Evolutionary conservation across 2,888 invertebrate species (phyloP), one percentile per base, ranked within the genome.

Genomic region (Ypsolopha scabrella): DNA sequence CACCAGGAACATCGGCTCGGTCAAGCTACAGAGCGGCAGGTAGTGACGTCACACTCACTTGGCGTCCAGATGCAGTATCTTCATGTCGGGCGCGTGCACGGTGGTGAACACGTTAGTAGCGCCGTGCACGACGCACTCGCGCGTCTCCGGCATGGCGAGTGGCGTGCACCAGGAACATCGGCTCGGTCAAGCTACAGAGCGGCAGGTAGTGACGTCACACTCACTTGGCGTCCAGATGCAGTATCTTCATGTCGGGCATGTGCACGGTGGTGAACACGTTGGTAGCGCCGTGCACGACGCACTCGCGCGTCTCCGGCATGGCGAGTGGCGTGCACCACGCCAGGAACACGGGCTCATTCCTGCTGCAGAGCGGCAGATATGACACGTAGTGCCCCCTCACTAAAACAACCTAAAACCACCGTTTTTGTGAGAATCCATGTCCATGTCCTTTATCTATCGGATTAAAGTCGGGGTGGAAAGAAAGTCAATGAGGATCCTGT

Each of bases 201-300:
- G 24, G 24, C 24, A 24, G 4, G 24, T 24, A 24, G 2, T 24
- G 24, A 24, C 24, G 4, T 24, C 24, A 24, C 11, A 90, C 94
- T 93, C 90, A 98, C 98, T 96, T 97, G 75, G 92, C 90, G 78
- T 98, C 97, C 64, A 98, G 91, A 80, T 97, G 96, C 63, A 97
- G 91, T 83, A 97, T 97, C 85, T 96, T 95, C 97, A 99, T 98
- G 85, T 98, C 98, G 93, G 98, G 94, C 57, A 95, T 93, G 76
- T 98, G 98, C 62, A 98, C 94, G 53, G 97, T 94, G 68, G 97
- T 96, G 88, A 98, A 99, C 58, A 98, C 95, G 85, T 96, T 96
- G 66, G 98, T 98, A 75, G 97, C 98, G 65, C 98, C 98, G 82
- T 96, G 96, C 57, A 97, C 95, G 60, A 96, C 95, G 87, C 95